phyloP scores from a whole-genome alignment of 1,140 invertebrate species.

The Trichoplusia ni region DNA sequence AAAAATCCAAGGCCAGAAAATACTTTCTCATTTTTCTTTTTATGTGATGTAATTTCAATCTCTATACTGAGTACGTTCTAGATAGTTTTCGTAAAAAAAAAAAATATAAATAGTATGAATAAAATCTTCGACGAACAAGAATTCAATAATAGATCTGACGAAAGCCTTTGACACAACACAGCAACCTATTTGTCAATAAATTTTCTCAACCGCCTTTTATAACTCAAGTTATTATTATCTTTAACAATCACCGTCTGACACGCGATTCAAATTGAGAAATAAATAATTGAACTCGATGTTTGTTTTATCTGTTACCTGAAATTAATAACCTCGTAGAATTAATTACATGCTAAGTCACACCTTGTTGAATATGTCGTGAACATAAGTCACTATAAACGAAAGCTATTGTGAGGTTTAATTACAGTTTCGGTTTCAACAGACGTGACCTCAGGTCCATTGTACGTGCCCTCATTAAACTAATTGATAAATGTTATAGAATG shows the following conservation, averaged over 20 bases:
- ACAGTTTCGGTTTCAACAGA: constrained; percentile 26
- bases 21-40: no score
- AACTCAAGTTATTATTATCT: background rate
- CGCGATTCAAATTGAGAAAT: constrained; percentile 1
- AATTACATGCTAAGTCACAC: constrained; percentile 2
- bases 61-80: no score
- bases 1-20: no score
- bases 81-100: no score
- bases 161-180: background rate
- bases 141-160: background rate
- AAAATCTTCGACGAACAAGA: background rate
- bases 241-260: background rate
- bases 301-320: constrained; percentile 1
- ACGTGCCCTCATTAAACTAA: constrained; percentile 28
- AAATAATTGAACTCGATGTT: background rate
- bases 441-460: constrained; percentile 11
- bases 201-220: background rate
- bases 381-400: constrained; percentile 14
- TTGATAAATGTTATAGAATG: constrained; percentile 27
- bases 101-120: no score
- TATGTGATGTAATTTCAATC: no score
- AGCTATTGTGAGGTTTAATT: constrained; percentile 16
- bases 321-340: constrained; percentile 22
- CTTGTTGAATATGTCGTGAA: constrained; percentile 12
- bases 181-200: background rate